Conservation (phyloP, 2,113 vertebrate genomes). For the Equus przewalskii region DNA sequence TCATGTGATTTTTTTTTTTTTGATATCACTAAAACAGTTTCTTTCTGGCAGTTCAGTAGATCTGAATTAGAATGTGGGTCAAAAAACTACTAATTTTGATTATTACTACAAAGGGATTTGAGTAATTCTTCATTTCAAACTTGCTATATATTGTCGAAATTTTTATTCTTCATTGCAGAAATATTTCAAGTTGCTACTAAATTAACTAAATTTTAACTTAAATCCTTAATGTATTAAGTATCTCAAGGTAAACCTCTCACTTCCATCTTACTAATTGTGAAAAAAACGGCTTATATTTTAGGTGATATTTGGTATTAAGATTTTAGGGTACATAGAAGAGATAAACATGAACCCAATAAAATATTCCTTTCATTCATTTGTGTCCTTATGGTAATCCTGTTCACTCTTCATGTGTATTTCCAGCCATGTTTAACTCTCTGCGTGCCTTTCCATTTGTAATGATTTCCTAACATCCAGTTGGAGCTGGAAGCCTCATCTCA, state of each 20-base stretch:
- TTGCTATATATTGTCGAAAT: conserved; percentile 79
- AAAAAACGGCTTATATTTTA: neutral
- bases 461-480: neutral
- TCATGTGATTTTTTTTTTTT: neutral
- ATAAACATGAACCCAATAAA: neutral
- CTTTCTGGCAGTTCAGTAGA: conserved; percentile 68
- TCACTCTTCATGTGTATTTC: neutral
- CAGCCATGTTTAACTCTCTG: neutral
- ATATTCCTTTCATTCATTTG: neutral
- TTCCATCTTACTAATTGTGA: conserved; percentile 6
- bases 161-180: conserved; percentile 79
- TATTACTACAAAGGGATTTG: conserved; percentile 75
- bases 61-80: conserved; percentile 76
- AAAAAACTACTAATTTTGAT: conserved; percentile 75
- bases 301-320: neutral
- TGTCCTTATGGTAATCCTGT: neutral
- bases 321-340: neutral
- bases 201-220: conserved; percentile 84
- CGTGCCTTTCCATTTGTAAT: neutral
- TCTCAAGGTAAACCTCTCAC: neutral
- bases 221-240: conserved; percentile 61
- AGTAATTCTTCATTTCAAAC: conserved; percentile 66
- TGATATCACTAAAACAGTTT: neutral
- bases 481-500: neutral
- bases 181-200: conserved; percentile 78